Evolutionary conservation across 2,113 vertebrate species (phyloP).

Genomic region (Saimiri boliviensis): DNA sequence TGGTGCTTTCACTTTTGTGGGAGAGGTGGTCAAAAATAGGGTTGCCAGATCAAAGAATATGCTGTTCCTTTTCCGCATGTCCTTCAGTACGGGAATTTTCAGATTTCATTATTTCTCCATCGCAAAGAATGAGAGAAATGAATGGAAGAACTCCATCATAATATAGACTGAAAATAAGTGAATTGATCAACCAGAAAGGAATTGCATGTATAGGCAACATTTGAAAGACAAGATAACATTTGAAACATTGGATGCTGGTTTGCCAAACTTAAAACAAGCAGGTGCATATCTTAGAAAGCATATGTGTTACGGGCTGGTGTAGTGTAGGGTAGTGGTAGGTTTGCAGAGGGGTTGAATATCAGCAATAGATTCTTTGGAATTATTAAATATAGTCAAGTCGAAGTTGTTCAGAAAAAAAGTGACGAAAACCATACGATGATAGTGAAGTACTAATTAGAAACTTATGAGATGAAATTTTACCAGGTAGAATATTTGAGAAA

Average conservation of each 20-base stretch:
- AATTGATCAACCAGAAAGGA: neutral
- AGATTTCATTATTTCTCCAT: constrained; percentile 27
- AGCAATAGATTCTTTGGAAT: neutral
- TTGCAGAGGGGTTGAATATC: neutral
- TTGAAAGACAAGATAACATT: neutral
- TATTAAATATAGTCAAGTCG: neutral
- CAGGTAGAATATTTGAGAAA: neutral
- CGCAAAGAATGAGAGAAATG: neutral
- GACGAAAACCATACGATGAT: neutral
- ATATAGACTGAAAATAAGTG: neutral
- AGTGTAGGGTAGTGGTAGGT: neutral
- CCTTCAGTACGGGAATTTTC: neutral
- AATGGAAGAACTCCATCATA: neutral
- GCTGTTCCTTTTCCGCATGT: neutral
- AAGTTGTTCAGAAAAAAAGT: neutral
- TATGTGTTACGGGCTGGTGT: neutral
- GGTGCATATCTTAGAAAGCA: neutral
- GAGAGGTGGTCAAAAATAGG: neutral
- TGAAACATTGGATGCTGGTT: neutral
- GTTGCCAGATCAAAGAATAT: neutral
- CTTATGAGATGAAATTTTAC: neutral
- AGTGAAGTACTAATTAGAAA: neutral
- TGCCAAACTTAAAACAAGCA: neutral
- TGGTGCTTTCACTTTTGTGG: neutral
- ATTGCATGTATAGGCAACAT: neutral